Percentiles rank a stretch among this genome's conserved stretches.
Evolutionary conservation across 2,888 invertebrate genomes (phyloP).

Genomic region (Zhuqinia jingwanae): DNA sequence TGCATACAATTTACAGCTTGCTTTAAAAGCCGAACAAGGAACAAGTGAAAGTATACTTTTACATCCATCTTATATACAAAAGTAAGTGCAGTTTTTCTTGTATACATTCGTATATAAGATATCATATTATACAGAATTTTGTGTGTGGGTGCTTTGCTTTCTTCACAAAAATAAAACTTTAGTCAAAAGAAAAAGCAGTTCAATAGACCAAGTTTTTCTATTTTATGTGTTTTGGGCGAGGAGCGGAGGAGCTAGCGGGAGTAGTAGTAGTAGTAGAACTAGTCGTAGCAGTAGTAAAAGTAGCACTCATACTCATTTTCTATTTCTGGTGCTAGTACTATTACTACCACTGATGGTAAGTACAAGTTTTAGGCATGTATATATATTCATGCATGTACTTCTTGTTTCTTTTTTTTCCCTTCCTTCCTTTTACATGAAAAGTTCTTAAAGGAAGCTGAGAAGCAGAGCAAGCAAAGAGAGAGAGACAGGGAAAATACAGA

Average conservation of each 20-base stretch:
- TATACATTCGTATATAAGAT: too few species aligned
- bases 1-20: neutral
- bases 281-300: too few species aligned
- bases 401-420: neutral
- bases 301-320: too few species aligned
- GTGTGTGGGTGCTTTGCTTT: conserved; percentile 35
- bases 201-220: conserved; percentile 51
- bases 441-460: neutral
- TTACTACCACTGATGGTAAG: too few species aligned
- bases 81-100: too few species aligned
- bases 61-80: too few species aligned
- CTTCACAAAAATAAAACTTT: neutral
- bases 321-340: too few species aligned
- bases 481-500: too few species aligned
- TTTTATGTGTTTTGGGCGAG: neutral
- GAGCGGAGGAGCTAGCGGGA: too few species aligned
- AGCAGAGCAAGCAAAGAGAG: neutral
- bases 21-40: neutral
- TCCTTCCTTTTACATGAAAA: neutral
- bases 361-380: too few species aligned
- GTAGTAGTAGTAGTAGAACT: too few species aligned
- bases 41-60: neutral
- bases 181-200: conserved; percentile 2
- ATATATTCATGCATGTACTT: neutral
- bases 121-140: too few species aligned